Percentiles rank a stretch among this genome's conserved stretches.
Conservation (phyloP, 1,140 invertebrate genomes). For the Drosophila paulistorum region DNA sequence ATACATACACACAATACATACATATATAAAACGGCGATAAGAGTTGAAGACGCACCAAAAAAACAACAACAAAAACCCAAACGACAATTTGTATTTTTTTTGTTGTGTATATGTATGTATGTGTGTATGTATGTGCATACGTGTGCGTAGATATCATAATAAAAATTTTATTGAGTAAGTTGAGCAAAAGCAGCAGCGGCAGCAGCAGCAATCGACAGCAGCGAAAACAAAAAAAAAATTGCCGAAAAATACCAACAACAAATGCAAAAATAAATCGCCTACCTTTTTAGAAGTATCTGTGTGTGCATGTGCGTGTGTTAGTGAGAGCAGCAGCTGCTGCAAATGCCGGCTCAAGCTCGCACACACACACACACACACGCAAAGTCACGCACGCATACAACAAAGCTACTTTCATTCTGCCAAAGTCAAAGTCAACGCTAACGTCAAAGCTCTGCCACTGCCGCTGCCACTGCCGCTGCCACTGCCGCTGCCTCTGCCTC, state of each 20-base stretch:
- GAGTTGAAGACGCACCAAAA: conserved; percentile 35
- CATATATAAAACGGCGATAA: conserved; percentile 42
- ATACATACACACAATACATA: not conserved
- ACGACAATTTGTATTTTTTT: conserved; percentile 25
- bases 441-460: conserved; percentile 32
- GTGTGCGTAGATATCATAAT: conserved; percentile 79
- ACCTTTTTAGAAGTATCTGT: conserved; percentile 22
- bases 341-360: conserved; percentile 57
- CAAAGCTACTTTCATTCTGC: conserved; percentile 40
- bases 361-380: conserved; percentile 24
- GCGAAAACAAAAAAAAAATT: conserved; percentile 51
- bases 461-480: conserved; percentile 27
- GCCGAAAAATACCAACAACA: conserved; percentile 54
- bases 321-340: conserved; percentile 30
- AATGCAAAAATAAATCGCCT: conserved; percentile 37
- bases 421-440: conserved; percentile 34
- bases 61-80: conserved; percentile 36
- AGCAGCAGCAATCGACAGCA: conserved; percentile 27
- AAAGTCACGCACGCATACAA: conserved; percentile 12
- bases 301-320: conserved; percentile 12
- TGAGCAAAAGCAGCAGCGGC: conserved; percentile 51
- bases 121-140: conserved; percentile 11
- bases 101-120: not conserved
- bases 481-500: conserved; percentile 25
- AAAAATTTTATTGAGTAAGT: conserved; percentile 83